Evolutionary conservation across 2,888 invertebrate species (phyloP).

Genomic region (Cecidostiba fungosa): DNA sequence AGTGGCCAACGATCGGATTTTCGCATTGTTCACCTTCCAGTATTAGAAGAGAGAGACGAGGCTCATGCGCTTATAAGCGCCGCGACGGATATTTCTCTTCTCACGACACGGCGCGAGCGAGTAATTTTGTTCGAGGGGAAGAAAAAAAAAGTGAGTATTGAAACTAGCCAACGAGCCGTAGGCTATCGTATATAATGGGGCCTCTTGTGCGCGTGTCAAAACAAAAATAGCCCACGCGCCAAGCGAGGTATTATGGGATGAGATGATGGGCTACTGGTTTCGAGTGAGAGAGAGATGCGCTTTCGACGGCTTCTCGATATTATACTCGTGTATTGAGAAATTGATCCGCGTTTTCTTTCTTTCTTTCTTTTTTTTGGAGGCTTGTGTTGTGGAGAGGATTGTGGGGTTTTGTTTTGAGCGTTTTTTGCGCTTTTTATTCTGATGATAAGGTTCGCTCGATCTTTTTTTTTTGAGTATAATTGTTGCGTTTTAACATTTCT

Average conservation of each 20-base stretch:
- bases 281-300: neutral
- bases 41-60: neutral
- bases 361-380: neutral
- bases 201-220: conserved; percentile 78
- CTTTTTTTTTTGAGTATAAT: too few species aligned
- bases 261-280: neutral
- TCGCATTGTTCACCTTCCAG: neutral
- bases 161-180: conserved; percentile 75
- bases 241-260: neutral
- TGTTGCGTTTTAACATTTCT: too few species aligned
- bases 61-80: conserved; percentile 35
- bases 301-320: neutral
- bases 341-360: conserved; percentile 31
- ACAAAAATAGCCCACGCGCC: conserved; percentile 71
- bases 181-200: conserved; percentile 67
- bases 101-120: conserved; percentile 10
- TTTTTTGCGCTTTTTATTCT: neutral
- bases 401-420: neutral
- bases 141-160: conserved; percentile 70
- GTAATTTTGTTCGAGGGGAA: conserved; percentile 1
- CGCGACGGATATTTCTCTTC: conserved; percentile 7
- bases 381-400: too few species aligned
- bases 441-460: neutral
- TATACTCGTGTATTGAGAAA: neutral
- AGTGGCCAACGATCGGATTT: conserved; percentile 50